These are phyloP conservation scores for Thryonomys swinderianus DNA, from an alignment of 2,113 vertebrate genomes.

Conservation along the genomic window DNA sequence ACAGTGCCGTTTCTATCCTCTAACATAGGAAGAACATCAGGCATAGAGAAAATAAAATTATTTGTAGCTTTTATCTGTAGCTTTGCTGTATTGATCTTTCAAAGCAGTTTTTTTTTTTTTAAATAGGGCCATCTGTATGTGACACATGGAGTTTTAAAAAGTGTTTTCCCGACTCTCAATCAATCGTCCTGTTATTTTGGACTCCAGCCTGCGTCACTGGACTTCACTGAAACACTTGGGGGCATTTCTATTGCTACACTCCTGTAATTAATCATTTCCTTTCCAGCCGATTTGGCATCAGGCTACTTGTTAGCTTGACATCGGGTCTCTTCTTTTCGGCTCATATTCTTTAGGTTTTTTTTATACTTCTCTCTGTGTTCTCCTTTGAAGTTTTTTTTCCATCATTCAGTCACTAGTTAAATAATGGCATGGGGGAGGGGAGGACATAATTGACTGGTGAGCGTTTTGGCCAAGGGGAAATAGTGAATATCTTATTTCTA, in stretches of 20 bases:
- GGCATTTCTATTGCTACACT: slow-evolving; percentile 21
- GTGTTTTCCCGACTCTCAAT: neutral
- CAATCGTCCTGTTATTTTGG: slow-evolving; percentile 65
- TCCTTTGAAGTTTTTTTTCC: neutral
- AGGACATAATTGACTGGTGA: neutral
- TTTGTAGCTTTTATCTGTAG: neutral
- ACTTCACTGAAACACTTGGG: slow-evolving; percentile 11
- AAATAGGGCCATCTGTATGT: neutral
- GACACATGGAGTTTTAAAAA: slow-evolving; percentile 38
- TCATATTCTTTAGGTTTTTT: neutral
- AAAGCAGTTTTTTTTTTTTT: slow-evolving; percentile 15
- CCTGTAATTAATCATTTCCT: slow-evolving; percentile 48
- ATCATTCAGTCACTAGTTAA: slow-evolving; percentile 35
- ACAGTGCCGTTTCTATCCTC: neutral
- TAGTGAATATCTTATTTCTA: slow-evolving; percentile 11
- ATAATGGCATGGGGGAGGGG: neutral
- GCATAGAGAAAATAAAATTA: slow-evolving; percentile 31
- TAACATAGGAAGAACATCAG: slow-evolving; percentile 27
- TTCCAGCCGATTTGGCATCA: neutral
- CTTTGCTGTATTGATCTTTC: slow-evolving; percentile 23
- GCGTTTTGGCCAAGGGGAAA: neutral
- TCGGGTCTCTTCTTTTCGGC: neutral
- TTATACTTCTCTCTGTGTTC: neutral
- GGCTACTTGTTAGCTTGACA: neutral
- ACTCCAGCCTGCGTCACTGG: slow-evolving; percentile 21